These are phyloP conservation scores for Meriones psammophilus DNA, from an alignment of 2,797 vertebrate genomes.

Conservation along the genomic window DNA sequence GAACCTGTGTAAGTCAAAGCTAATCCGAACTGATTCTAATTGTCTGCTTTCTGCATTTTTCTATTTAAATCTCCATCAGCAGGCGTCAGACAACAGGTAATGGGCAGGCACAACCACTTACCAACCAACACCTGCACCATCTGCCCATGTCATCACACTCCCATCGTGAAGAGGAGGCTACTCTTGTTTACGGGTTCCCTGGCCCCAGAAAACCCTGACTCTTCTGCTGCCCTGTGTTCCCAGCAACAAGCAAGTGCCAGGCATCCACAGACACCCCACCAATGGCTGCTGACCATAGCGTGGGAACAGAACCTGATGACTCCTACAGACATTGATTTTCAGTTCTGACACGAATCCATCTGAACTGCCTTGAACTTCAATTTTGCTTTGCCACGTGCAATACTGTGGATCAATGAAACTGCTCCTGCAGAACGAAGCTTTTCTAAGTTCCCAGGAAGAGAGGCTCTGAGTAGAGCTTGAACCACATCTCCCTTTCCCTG, in stretches of 20 bases:
- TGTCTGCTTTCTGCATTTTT: not conserved
- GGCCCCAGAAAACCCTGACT: not conserved
- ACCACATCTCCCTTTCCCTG: not conserved
- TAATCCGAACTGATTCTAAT: slow-evolving; percentile 15
- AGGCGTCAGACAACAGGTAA: not conserved
- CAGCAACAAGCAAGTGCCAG: not conserved
- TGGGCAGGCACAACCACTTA: not conserved
- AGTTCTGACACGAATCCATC: not conserved
- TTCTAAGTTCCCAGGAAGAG: not conserved
- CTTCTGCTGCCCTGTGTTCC: not conserved
- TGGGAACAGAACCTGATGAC: not conserved
- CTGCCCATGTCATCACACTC: not conserved
- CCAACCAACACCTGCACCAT: not conserved
- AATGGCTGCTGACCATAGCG: not conserved
- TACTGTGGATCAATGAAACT: not conserved
- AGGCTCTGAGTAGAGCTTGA: not conserved
- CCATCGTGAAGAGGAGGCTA: not conserved
- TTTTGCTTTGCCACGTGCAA: not conserved
- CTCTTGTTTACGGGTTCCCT: not conserved
- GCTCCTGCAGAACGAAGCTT: not conserved
- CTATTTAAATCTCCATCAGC: not conserved
- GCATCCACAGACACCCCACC: not conserved
- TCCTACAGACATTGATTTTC: not conserved
- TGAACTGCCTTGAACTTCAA: not conserved
- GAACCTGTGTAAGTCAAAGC: not conserved